Base-by-base conservation (phyloP, 2,888 invertebrate species). In the Lapara coniferarum region DNA sequence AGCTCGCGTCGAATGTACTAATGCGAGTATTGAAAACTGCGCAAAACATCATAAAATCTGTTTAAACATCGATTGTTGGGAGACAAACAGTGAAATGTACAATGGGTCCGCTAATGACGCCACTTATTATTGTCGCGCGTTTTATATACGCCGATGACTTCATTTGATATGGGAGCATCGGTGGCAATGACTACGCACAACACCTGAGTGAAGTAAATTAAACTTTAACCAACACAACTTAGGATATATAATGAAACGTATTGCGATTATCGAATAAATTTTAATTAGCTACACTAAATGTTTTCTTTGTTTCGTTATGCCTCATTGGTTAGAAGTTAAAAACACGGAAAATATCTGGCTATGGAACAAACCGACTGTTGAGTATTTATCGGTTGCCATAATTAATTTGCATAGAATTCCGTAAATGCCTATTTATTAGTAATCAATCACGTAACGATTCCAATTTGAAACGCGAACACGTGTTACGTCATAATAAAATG, bases 21-120 rank as follows among this genome's bases (percentile, higher is more conserved):
- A 7, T 72, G 69, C 68, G 74, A 71, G 69, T 70, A 73, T 67
- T 69, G 75, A 77, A 82, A 85, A 90, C 89, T 91, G 90, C 91
- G 93, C 89, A 92, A 84, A 87, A 86, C 83, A 80, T 83, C 80
- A 76, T 75, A 79, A 88, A 90, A 90, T 88, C 89, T 91, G 89
- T 87, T 84, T 83, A 91, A 93, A 91, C 85, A 91, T 84, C 81
- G 82, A 84, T 87, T 83, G 77, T 83, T 75, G 73, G 75, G 80
- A 81, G 86, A 86, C 88, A 85, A 88, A 88, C 85, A 88, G 82
- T 63, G 63, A 77, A 81, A 80, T 87, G 82, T 86, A 85, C 81
- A 85, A 84, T 84, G 84, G 80, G 76, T 79, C 76, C 81, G 80
- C 77, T 84, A 85, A 84, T 85, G 88, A 86, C 88, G 85, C 76